Percentiles rank a stretch among this genome's conserved stretches.
Evolutionary conservation across 2,113 vertebrate genomes (phyloP).

Genomic region (Nesoenas mayeri): DNA sequence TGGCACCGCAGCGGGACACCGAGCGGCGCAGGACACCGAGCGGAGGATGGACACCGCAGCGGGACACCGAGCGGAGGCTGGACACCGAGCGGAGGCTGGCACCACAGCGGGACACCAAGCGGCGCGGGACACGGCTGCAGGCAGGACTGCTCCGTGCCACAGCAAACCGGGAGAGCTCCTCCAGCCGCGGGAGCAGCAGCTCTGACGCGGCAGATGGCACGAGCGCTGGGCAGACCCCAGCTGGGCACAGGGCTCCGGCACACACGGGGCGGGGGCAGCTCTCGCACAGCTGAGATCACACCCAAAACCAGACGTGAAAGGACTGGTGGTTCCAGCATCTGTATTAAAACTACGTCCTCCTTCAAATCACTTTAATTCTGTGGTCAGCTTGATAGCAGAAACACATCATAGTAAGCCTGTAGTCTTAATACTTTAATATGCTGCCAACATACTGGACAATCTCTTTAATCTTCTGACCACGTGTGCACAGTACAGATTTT

Average conservation of each 20-base stretch:
- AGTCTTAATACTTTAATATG: conserved; percentile 51
- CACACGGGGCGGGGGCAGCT: too few species aligned
- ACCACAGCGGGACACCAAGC: too few species aligned
- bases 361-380: neutral
- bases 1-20: too few species aligned
- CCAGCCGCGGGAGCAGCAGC: neutral
- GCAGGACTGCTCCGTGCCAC: neutral
- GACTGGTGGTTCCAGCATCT: neutral
- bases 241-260: too few species aligned
- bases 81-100: too few species aligned
- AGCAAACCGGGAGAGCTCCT: neutral
- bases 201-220: neutral
- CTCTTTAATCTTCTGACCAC: conserved; percentile 59
- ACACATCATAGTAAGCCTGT: neutral
- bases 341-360: neutral
- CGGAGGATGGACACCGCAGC: too few species aligned
- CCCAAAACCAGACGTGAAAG: neutral
- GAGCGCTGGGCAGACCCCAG: fast-evolving
- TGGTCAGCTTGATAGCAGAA: neutral
- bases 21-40: too few species aligned
- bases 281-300: neutral
- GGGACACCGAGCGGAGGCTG: too few species aligned
- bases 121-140: neutral
- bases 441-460: conserved; percentile 44
- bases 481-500: conserved; percentile 11